These are phyloP conservation scores for Phalacrocorax aristotelis DNA, from an alignment of 2,113 vertebrate species.

Conservation along the genomic window DNA sequence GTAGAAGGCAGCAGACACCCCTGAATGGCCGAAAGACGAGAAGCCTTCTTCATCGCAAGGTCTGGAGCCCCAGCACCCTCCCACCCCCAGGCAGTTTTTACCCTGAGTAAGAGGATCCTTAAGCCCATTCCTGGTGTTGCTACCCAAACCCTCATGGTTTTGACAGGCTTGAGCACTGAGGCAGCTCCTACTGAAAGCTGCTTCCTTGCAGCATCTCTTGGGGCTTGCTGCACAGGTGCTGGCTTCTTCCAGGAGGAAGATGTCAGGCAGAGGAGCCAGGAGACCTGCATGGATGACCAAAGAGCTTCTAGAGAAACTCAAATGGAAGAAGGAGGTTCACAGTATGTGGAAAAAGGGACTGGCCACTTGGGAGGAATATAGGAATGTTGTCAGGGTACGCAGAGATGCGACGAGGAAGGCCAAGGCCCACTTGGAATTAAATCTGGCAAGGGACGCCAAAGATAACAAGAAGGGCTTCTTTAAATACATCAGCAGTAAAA, in stretches of 20 bases:
- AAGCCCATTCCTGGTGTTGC: neutral
- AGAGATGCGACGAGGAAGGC: too few relatives aligned
- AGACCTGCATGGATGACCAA: too few relatives aligned
- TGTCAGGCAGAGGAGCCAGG: too few relatives aligned
- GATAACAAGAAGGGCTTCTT: too few relatives aligned
- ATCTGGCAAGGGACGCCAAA: too few relatives aligned
- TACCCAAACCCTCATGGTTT: neutral
- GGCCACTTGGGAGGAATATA: too few relatives aligned
- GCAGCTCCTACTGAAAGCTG: neutral
- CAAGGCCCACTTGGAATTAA: too few relatives aligned
- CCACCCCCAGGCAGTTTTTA: neutral
- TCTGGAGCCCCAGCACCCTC: neutral
- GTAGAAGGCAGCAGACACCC: neutral
- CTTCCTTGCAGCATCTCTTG: neutral
- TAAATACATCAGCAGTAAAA: too few relatives aligned
- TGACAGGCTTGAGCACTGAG: neutral
- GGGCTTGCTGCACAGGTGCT: neutral
- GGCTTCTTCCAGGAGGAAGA: neutral
- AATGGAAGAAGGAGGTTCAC: too few relatives aligned
- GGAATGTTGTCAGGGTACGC: too few relatives aligned
- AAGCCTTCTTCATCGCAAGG: neutral
- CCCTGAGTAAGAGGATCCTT: neutral
- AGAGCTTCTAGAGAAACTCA: too few relatives aligned
- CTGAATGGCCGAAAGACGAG: neutral
- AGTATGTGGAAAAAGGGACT: too few relatives aligned